Evolutionary conservation across 2,888 invertebrate genomes (phyloP).

Genomic region (Caenorhabditis wallacei): DNA sequence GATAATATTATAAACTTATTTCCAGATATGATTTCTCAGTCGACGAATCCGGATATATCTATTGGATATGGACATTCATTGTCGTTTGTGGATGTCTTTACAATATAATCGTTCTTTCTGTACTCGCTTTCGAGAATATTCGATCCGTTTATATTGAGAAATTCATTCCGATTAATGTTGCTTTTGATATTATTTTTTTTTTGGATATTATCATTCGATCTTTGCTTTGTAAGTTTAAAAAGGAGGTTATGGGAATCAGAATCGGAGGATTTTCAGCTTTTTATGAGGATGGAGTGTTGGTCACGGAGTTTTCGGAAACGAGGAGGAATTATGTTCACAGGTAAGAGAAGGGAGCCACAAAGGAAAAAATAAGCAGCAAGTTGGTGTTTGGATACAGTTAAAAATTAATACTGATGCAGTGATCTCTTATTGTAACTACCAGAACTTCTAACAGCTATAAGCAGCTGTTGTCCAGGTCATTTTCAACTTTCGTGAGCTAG

Average conservation of each 20-base stretch:
- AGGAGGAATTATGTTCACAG: slow-evolving; percentile 56
- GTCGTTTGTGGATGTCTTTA: slow-evolving; percentile 69
- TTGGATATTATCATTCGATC: slow-evolving; percentile 76
- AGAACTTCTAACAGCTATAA: too few relatives aligned
- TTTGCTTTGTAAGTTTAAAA: slow-evolving; percentile 70
- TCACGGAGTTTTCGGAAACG: slow-evolving; percentile 49
- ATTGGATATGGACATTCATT: slow-evolving; percentile 69
- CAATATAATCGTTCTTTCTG: slow-evolving; percentile 69
- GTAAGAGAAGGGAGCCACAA: too few relatives aligned
- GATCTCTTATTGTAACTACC: too few relatives aligned
- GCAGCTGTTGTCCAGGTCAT: too few relatives aligned
- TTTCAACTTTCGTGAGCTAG: too few relatives aligned
- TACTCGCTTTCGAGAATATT: slow-evolving; percentile 68
- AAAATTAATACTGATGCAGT: too few relatives aligned
- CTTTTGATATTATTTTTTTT: slow-evolving; percentile 74
- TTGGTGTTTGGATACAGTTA: too few relatives aligned
- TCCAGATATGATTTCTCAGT: slow-evolving; percentile 53
- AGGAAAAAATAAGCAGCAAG: too few relatives aligned
- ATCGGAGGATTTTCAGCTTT: slow-evolving; percentile 39
- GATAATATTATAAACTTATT: not conserved
- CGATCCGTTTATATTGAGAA: slow-evolving; percentile 39
- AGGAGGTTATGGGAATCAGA: not conserved
- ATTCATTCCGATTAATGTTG: slow-evolving; percentile 73
- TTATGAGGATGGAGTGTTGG: slow-evolving; percentile 61
- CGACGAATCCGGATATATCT: slow-evolving; percentile 63